phyloP scores from a whole-genome alignment of 23 tunicate genomes.

The Clavelina lepadiformis region DNA sequence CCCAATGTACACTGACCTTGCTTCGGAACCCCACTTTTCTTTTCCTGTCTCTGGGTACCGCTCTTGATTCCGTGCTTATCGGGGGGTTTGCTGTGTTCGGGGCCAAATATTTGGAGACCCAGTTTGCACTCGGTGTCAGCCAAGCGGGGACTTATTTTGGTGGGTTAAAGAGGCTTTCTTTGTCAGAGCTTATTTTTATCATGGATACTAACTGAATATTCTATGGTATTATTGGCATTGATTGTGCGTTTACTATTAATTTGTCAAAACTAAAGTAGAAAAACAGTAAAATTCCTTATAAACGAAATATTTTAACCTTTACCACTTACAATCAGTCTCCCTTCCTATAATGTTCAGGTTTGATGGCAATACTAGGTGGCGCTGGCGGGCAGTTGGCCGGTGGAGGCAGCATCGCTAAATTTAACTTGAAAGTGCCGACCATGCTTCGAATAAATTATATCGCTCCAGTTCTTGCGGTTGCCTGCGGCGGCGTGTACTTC shows the following conservation, averaged over 20 bases:
- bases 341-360: slow-evolving; percentile 13
- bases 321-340: no score
- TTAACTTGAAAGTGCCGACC: slow-evolving; percentile 10
- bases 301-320: background rate
- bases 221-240: no score
- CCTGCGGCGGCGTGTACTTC: background rate
- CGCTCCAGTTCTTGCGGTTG: slow-evolving; percentile 24
- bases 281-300: background rate
- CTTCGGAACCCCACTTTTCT: slow-evolving; percentile 65
- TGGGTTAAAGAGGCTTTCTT: slow-evolving; percentile 5
- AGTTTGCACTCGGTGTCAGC: slow-evolving; percentile 46
- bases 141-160: slow-evolving; percentile 69
- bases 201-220: no score
- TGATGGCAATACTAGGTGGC: slow-evolving; percentile 49
- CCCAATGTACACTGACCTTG: slow-evolving; percentile 20
- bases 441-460: slow-evolving; percentile 49
- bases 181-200: background rate
- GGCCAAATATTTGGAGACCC: slow-evolving; percentile 74
- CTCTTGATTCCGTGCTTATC: slow-evolving; percentile 55
- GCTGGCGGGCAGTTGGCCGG: slow-evolving; percentile 49
- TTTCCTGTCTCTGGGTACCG: slow-evolving; percentile 38
- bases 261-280: no score
- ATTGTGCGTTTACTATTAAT: no score
- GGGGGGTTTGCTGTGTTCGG: slow-evolving; percentile 73
- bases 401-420: slow-evolving; percentile 34